Base-by-base conservation (phyloP, 2,888 invertebrate species). In the Sceliomorpha sp. region DNA sequence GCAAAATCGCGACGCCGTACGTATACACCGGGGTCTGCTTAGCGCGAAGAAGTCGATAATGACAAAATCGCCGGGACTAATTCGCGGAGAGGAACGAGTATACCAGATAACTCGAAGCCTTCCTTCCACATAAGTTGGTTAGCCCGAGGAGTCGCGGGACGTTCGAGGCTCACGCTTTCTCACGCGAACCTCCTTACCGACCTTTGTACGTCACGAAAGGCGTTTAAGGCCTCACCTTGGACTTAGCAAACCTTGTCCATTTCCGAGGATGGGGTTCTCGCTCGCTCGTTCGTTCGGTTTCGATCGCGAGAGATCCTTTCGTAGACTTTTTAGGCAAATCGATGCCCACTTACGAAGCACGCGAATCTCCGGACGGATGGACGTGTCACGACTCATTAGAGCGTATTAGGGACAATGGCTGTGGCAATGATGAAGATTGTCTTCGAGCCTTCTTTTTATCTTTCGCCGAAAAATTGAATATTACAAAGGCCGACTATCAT, bases 181-280 rank as follows among this genome's bases (percentile, higher is more conserved):
- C 80, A 77, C 80, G 80, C 80, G 75, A 79, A 70, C 73, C 69
- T 71, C 64, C 63, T 72, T 73, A 53, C 66, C 66, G 60, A 70
- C 70, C 71, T 64, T 50, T 56, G 55, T 29, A 59, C 71, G 59
- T 63, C 70, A 72, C 73, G 71, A 59, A 56, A 59, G 29, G 50
- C 69, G 42, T 60, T 71, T 62, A 68, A 48, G 5, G 50, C 51
- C 45, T 71, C 55, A 51, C 67, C 68, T 58, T 68, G 68, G 60
- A 53, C 59, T 44, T 20, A 4, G 37, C 27, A n/a, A 31, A 9
- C 27, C 26, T 51, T 13, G 56, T 66, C 56, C 55, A 40, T 44
- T 64, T 64, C 47, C 55, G 47, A 68, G 37, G 55, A 58, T 17
- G 42, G 31, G 39, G 29, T 42, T 40, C 44, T 40, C 15, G 34